phyloP scores from a whole-genome alignment of 2,888 invertebrate species.

The Pantelozetes paolii region DNA sequence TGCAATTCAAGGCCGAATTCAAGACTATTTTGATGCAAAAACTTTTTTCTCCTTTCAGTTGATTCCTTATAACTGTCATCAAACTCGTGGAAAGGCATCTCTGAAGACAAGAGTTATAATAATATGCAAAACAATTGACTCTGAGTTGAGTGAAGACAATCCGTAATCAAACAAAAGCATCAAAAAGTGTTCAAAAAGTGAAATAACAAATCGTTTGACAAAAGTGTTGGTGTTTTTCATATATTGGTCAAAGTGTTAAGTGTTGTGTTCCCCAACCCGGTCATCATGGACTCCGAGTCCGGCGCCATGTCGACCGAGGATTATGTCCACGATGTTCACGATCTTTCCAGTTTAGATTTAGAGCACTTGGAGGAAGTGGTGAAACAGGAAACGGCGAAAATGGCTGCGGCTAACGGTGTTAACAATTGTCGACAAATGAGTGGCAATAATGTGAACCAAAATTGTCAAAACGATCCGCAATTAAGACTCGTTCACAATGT shows the following conservation, averaged over 20 bases:
- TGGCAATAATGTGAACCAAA: conserved; percentile 15
- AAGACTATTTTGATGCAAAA: conserved; percentile 20
- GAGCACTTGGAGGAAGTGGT: conserved; percentile 37
- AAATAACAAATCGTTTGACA: neutral
- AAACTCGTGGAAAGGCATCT: neutral
- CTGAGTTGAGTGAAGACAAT: neutral
- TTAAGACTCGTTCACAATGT: conserved; percentile 26
- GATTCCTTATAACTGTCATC: conserved; percentile 21
- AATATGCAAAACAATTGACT: conserved; percentile 24
- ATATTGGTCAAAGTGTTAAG: conserved; percentile 11
- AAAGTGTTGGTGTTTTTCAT: neutral
- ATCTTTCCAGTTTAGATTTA: conserved; percentile 38
- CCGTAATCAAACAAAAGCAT: neutral
- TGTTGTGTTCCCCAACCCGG: conserved; percentile 11
- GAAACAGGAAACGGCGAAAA: conserved; percentile 25
- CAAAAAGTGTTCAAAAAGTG: neutral
- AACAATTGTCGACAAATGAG: conserved; percentile 1
- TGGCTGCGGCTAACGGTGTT: neutral
- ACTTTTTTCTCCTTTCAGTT: conserved; percentile 22
- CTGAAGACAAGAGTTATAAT: neutral
- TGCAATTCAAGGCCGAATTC: conserved; percentile 20
- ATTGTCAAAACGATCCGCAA: conserved; percentile 7
- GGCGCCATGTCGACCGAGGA: conserved; percentile 43
- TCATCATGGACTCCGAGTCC: conserved; percentile 40
- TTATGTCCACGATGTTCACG: conserved; percentile 42